Evolutionary conservation across 1,140 invertebrate genomes (phyloP), one percentile per base, ranked within the genome.

Genomic region (Zaprionus lachaisei): DNA sequence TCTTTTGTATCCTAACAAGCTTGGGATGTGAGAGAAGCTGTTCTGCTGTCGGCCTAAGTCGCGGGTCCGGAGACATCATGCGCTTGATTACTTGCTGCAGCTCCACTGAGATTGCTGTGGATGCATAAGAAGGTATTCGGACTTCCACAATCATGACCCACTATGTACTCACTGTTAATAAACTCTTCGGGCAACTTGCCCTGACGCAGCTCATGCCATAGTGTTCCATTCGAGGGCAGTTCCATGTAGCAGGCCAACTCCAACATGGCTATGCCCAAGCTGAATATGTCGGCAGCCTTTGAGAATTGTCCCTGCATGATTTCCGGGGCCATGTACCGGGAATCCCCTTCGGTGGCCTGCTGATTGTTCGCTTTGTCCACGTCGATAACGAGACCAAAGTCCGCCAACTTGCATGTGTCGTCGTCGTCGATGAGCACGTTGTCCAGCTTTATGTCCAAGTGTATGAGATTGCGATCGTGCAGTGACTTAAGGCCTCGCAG

Each of bases 381-480:
- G 87, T 96, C 95, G 20, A 96, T 87, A n/a, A 96, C 94, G 14
- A 97, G 92, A 14, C 96, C 96, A 93, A 97, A 96, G 92, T 97
- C 96, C 34, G 95, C 96, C 26, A 97, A 92, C 90, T 97, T 97
- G 83, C 95, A 96, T 71, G 70, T 93, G 70, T 93, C 95, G 74
- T 93, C 95, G 93, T 94, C 94, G 44, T 94, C 94, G 17, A 94
- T 93, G 74, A 96, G 94, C 56, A 97, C 96, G 93, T 97, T 97
- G 26, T 96, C 96, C 63, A 96, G 95, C 93, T 97, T 97, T 26
- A 97, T 96, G 89, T 97, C 96, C 91, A 96, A 94, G 91, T 97
- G 96, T 44, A 96, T 94, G 38, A 96, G 92, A 91, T 96, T 94
- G 51, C 94, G 93, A 65, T 95, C 94, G 92, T 96, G 96, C 14